Conservation (phyloP, 2,888 invertebrate genomes). For the Caenorhabditis parvicauda region DNA sequence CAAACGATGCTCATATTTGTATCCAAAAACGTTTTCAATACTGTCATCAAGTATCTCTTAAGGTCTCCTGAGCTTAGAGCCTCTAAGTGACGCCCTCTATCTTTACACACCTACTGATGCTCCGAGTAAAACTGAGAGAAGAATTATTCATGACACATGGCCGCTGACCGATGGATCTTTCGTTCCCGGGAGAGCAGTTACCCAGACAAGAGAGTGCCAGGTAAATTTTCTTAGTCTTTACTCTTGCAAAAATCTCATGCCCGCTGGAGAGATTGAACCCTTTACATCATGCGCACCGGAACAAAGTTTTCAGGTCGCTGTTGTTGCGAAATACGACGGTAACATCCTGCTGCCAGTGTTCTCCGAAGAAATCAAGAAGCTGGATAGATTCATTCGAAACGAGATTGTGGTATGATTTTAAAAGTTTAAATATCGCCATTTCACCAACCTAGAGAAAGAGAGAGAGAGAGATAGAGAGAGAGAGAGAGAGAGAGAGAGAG, state of each 20-base stretch:
- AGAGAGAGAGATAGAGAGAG: not conserved
- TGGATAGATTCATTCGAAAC: slow-evolving; percentile 47
- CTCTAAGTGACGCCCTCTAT: slow-evolving; percentile 50
- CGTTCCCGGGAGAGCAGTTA: slow-evolving; percentile 50
- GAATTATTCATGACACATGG: slow-evolving; percentile 45
- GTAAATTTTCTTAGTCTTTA: slow-evolving; percentile 11
- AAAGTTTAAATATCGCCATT: not conserved
- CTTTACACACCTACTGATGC: slow-evolving; percentile 55
- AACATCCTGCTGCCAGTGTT: slow-evolving; percentile 75
- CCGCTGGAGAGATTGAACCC: not conserved
- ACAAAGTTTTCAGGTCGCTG: slow-evolving; percentile 69
- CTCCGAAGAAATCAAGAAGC: slow-evolving; percentile 33
- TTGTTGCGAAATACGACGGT: slow-evolving; percentile 77
- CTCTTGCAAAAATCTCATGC: not conserved
- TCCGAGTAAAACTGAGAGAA: slow-evolving; percentile 43
- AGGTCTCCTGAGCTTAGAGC: slow-evolving; percentile 35
- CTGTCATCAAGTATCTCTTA: slow-evolving; percentile 2
- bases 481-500: not conserved
- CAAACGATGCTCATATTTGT: no score
- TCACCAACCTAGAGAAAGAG: not conserved
- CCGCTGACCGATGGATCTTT: slow-evolving; percentile 46
- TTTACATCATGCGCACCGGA: no score
- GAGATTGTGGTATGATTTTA: slow-evolving; percentile 31
- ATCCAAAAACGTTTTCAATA: no score
- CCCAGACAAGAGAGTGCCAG: slow-evolving; percentile 47